Conservation (phyloP, 2,888 invertebrate genomes). For the Pristionchus japonicus region DNA sequence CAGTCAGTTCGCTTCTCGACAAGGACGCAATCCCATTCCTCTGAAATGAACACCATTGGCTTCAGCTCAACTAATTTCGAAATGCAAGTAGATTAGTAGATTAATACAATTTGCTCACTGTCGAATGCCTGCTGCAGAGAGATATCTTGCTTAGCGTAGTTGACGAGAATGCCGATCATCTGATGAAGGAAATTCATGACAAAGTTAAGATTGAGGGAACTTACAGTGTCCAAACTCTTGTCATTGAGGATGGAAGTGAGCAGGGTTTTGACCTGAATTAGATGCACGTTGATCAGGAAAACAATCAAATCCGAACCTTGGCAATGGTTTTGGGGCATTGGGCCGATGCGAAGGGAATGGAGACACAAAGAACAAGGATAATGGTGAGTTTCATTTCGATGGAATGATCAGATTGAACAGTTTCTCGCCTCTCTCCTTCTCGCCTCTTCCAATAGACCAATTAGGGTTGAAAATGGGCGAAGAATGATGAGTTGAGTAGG, state of each 20-base stretch:
- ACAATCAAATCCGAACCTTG: not conserved
- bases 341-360: not conserved
- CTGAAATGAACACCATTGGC: too few species aligned
- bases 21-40: slow-evolving; percentile 3
- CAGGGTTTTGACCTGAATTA: not conserved
- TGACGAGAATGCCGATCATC: not conserved
- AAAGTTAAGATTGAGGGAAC: not conserved
- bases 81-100: too few species aligned
- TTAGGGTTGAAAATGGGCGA: not conserved
- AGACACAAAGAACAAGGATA: not conserved
- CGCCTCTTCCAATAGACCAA: not conserved
- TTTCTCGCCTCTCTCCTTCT: not conserved
- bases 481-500: too few species aligned
- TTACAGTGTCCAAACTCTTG: not conserved
- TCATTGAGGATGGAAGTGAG: not conserved
- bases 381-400: not conserved
- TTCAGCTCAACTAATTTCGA: too few species aligned
- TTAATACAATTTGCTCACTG: not conserved
- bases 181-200: not conserved
- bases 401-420: not conserved
- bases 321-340: not conserved
- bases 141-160: not conserved
- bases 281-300: too few species aligned
- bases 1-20: slow-evolving; percentile 30
- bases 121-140: not conserved